A percentile compares a stretch with the other conserved stretches of the same genome.
These are phyloP conservation scores for Varanus salvator DNA, from an alignment of 2,113 vertebrate species.

Conservation along the genomic window DNA sequence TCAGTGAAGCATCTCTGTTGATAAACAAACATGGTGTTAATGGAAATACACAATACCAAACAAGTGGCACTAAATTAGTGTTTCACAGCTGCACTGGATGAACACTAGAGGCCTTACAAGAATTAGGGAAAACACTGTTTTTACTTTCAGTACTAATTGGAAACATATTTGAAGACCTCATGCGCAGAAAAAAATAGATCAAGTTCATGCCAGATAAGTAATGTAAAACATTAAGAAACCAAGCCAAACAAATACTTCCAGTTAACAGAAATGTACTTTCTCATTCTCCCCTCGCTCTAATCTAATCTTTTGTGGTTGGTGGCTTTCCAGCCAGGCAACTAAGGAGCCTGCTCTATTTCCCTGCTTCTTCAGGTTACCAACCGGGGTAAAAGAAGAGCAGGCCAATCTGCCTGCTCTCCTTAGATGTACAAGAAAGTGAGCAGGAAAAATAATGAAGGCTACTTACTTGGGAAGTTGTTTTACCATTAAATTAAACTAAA, in stretches of 20 bases:
- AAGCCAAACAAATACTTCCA: not conserved
- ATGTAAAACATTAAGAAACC: not conserved
- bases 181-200: not conserved
- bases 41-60: not conserved
- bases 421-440: not conserved
- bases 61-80: not conserved
- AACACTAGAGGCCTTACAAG: not conserved
- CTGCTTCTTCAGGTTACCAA: not conserved
- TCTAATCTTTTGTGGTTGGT: not conserved
- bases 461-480: not conserved
- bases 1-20: slow-evolving; percentile 93
- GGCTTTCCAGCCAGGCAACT: not conserved
- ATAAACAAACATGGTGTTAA: slow-evolving; percentile 9
- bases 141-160: not conserved
- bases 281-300: not conserved
- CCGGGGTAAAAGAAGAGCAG: not conserved
- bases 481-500: not conserved
- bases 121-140: not conserved
- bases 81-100: not conserved
- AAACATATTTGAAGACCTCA: not conserved
- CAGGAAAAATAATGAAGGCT: not conserved
- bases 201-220: not conserved
- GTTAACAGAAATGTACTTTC: not conserved
- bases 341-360: not conserved
- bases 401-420: not conserved